These are phyloP conservation scores for Mercenaria mercenaria DNA, from an alignment of 1,140 invertebrate genomes.

Conservation along the genomic window DNA sequence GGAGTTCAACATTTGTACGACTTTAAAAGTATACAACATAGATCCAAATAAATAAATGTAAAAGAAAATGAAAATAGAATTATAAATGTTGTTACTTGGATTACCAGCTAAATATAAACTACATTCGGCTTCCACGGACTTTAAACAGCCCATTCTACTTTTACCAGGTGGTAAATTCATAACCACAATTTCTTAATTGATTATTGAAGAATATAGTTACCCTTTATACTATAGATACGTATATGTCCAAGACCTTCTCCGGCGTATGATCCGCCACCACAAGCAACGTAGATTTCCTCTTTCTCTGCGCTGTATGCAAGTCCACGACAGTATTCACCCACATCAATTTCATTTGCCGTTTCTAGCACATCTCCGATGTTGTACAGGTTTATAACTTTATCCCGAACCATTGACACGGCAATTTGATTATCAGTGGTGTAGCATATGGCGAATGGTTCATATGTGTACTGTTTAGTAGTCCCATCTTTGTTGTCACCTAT, in stretches of 20 bases:
- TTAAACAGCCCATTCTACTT: too few species aligned
- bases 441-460: slow-evolving; percentile 34
- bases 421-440: neutral
- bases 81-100: too few species aligned
- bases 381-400: slow-evolving; percentile 23
- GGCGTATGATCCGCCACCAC: slow-evolving; percentile 41
- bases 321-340: slow-evolving; percentile 43
- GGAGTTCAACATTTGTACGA: too few species aligned
- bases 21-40: too few species aligned
- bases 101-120: too few species aligned
- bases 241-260: slow-evolving; percentile 45
- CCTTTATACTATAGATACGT: slow-evolving; percentile 10
- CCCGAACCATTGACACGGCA: slow-evolving; percentile 4
- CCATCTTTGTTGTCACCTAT: neutral
- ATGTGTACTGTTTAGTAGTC: neutral
- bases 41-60: too few species aligned
- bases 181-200: too few species aligned
- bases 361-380: neutral
- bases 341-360: neutral
- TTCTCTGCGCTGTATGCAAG: neutral
- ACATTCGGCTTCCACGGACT: too few species aligned
- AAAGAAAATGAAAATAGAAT: too few species aligned
- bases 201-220: neutral
- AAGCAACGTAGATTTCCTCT: slow-evolving; percentile 30
- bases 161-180: too few species aligned